Evolutionary conservation across 2,888 invertebrate genomes (phyloP).

Genomic region (Chrysopilus asiliformis): DNA sequence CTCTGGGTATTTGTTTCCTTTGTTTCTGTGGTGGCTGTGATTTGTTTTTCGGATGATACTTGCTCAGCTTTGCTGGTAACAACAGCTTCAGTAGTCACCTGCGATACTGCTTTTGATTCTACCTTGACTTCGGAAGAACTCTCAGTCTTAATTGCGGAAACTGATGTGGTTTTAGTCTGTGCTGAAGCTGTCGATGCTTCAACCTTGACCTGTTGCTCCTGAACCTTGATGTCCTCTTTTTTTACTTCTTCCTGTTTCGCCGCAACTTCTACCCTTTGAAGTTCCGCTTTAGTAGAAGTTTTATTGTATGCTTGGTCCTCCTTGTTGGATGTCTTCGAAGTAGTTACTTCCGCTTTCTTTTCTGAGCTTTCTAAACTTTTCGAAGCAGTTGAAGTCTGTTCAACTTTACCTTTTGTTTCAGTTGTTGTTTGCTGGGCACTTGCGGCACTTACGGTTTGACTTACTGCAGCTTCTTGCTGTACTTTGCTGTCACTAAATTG

Average conservation of each 20-base stretch:
- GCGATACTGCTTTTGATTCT: constrained; percentile 21
- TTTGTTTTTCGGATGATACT: constrained; percentile 2
- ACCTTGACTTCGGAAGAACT: constrained; percentile 8
- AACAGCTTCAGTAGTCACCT: constrained; percentile 14
- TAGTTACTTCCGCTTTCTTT: constrained; percentile 2
- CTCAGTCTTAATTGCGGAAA: too few species aligned
- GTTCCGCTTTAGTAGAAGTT: constrained; percentile 19
- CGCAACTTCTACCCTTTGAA: not conserved
- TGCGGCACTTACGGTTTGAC: constrained; percentile 1
- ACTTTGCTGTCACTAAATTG: constrained; percentile 5
- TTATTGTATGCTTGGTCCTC: constrained; percentile 8
- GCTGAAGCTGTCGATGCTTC: too few species aligned
- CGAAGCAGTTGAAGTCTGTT: not conserved
- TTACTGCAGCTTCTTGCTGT: constrained; percentile 6
- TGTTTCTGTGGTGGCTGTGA: not conserved
- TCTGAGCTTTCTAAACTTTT: not conserved
- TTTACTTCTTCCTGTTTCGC: not conserved
- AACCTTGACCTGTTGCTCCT: constrained; percentile 8
- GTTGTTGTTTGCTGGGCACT: not conserved
- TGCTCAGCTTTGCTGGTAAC: constrained; percentile 16
- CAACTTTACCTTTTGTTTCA: not conserved
- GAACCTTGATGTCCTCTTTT: not conserved
- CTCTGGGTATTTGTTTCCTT: too few species aligned
- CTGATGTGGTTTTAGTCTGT: too few species aligned
- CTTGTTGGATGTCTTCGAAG: constrained; percentile 1